These are phyloP conservation scores for Hemicentrotus pulcherrimus DNA, from an alignment of 35 echinoderm and acorn worm species.

Conservation along the genomic window DNA sequence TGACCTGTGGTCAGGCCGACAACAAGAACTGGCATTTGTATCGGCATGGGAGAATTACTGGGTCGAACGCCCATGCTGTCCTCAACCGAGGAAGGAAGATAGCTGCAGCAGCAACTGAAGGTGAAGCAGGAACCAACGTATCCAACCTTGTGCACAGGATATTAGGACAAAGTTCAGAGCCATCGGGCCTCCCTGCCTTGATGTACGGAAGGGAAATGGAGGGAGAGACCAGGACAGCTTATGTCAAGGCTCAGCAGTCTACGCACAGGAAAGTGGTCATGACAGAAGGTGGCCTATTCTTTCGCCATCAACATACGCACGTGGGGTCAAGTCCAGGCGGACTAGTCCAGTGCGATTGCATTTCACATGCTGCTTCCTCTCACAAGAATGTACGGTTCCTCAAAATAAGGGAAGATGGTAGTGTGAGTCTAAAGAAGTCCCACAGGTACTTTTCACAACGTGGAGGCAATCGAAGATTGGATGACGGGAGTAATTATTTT, in stretches of 20 bases:
- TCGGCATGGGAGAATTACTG: conserved; percentile 49
- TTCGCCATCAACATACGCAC: background rate
- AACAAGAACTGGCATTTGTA: conserved; percentile 54
- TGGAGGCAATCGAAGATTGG: too few relatives aligned
- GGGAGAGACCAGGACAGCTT: conserved; percentile 39
- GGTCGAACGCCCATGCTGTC: conserved; percentile 57
- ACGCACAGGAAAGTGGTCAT: conserved; percentile 32
- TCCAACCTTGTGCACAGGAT: conserved; percentile 27
- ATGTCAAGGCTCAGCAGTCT: background rate
- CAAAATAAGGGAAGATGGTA: conserved; percentile 26
- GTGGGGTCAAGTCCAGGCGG: conserved; percentile 52
- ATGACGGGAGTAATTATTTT: too few relatives aligned
- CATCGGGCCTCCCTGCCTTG: conserved; percentile 47
- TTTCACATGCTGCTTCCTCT: conserved; percentile 29
- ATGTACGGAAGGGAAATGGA: conserved; percentile 56
- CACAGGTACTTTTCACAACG: conserved; percentile 51
- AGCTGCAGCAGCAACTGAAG: background rate
- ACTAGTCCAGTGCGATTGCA: conserved; percentile 51
- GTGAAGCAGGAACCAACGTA: background rate
- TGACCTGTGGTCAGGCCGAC: conserved; percentile 60
- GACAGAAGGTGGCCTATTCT: conserved; percentile 7
- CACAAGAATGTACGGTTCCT: conserved; percentile 43
- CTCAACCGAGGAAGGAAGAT: conserved; percentile 50
- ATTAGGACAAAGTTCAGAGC: conserved; percentile 15
- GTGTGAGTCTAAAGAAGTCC: background rate